These are phyloP conservation scores for Cyphomyrus discorhynchus DNA, from an alignment of 2,113 vertebrate genomes.

Conservation along the genomic window DNA sequence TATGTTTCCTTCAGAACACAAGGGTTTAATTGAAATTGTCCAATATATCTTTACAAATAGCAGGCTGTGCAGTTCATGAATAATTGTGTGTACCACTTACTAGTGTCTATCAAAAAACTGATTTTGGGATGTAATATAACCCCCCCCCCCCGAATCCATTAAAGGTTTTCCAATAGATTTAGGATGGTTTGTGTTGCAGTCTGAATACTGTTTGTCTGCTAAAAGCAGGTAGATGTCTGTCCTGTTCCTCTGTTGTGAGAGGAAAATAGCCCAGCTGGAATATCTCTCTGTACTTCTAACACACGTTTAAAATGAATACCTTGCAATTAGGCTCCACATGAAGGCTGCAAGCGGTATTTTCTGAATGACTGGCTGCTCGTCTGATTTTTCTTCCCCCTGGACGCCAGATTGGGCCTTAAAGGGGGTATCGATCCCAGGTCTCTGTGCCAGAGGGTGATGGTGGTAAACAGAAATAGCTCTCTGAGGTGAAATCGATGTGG, in stretches of 20 bases:
- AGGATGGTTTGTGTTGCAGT: not conserved
- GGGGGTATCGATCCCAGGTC: not conserved
- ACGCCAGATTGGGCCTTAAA: not conserved
- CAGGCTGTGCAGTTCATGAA: not conserved
- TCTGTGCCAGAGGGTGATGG: not conserved
- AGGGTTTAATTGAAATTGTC: not conserved
- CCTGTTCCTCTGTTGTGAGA: not conserved
- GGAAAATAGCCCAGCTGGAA: not conserved
- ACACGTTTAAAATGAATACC: not conserved
- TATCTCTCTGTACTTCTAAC: not conserved
- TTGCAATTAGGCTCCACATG: not conserved
- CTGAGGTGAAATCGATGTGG: not conserved
- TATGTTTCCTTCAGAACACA: not conserved
- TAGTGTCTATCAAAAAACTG: not conserved
- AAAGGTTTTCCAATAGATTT: not conserved
- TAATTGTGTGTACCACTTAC: not conserved
- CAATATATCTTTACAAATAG: not conserved
- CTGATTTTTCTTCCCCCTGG: not conserved
- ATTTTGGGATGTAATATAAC: not conserved
- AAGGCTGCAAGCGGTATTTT: not conserved
- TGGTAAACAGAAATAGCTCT: not conserved
- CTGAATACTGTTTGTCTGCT: not conserved
- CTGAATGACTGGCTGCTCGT: not conserved
- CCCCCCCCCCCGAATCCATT: not conserved
- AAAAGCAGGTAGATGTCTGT: not conserved